Conservation (phyloP, 2,797 vertebrate species). For the Gallinago stenura region DNA sequence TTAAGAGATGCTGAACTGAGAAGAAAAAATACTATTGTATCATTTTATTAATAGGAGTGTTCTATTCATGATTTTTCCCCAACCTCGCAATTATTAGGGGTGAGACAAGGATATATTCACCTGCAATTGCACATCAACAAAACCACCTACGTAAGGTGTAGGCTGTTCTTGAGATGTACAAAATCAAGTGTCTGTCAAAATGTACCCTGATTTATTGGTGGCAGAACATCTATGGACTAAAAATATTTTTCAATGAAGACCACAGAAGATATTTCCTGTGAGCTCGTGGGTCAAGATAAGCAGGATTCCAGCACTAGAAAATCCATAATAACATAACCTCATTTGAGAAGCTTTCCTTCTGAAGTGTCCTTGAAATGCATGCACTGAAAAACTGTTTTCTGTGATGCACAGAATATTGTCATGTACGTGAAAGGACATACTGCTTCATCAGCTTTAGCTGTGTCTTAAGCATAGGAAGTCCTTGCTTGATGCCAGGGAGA, state of each 20-base stretch:
- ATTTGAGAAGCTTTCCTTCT: not conserved
- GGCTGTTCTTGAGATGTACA: not conserved
- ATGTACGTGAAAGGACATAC: not conserved
- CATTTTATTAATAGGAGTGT: not conserved
- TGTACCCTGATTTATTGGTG: not conserved
- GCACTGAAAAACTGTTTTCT: not conserved
- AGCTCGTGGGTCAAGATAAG: not conserved
- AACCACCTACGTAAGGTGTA: not conserved
- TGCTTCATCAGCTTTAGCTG: not conserved
- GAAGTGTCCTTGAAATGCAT: not conserved
- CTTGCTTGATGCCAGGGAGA: not conserved
- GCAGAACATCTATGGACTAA: not conserved
- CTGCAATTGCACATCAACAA: not conserved
- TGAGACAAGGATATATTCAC: not conserved
- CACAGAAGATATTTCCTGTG: not conserved
- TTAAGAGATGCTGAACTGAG: not conserved
- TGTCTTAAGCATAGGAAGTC: not conserved
- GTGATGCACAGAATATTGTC: not conserved
- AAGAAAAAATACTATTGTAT: not conserved
- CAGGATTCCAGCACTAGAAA: not conserved
- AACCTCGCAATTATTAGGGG: not conserved
- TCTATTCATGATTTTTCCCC: not conserved
- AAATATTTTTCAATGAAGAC: not conserved
- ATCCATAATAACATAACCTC: not conserved
- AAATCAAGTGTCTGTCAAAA: conserved; percentile 16